These are phyloP conservation scores for Drosophila lacertosa DNA, from an alignment of 1,140 invertebrate species.

Conservation along the genomic window DNA sequence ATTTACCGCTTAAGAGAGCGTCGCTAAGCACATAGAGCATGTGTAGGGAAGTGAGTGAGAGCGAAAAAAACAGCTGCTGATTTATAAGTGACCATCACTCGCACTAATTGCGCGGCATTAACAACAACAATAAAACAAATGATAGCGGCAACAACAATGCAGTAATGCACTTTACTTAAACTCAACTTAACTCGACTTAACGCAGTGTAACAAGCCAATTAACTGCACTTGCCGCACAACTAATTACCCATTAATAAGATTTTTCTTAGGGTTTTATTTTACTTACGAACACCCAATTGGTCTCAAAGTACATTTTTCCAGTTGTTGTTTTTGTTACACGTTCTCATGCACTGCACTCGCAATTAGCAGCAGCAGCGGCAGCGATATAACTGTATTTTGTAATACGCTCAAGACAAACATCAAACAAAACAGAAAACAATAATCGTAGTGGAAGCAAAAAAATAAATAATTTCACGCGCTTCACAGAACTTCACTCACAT, in stretches of 20 bases:
- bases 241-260: slow-evolving; percentile 43
- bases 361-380: neutral
- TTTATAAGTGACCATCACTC: slow-evolving; percentile 38
- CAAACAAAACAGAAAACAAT: slow-evolving; percentile 22
- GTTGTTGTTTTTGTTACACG: slow-evolving; percentile 5
- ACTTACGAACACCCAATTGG: slow-evolving; percentile 83
- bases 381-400: neutral
- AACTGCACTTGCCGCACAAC: slow-evolving; percentile 11
- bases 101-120: slow-evolving; percentile 2
- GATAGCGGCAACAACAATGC: slow-evolving; percentile 9
- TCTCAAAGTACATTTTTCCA: slow-evolving; percentile 70
- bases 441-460: neutral
- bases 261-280: slow-evolving; percentile 12
- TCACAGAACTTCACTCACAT: slow-evolving; percentile 53
- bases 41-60: neutral
- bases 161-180: slow-evolving; percentile 13
- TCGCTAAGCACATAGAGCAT: slow-evolving; percentile 1
- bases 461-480: slow-evolving; percentile 13
- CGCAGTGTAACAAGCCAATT: slow-evolving; percentile 18
- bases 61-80: slow-evolving; percentile 54
- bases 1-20: slow-evolving; percentile 12
- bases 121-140: slow-evolving; percentile 2
- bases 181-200: slow-evolving; percentile 8
- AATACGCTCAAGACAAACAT: slow-evolving; percentile 5
- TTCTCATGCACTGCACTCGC: slow-evolving; percentile 11